Conservation (phyloP, 2,888 invertebrate genomes). For the Acanthosepion pharaonis region DNA sequence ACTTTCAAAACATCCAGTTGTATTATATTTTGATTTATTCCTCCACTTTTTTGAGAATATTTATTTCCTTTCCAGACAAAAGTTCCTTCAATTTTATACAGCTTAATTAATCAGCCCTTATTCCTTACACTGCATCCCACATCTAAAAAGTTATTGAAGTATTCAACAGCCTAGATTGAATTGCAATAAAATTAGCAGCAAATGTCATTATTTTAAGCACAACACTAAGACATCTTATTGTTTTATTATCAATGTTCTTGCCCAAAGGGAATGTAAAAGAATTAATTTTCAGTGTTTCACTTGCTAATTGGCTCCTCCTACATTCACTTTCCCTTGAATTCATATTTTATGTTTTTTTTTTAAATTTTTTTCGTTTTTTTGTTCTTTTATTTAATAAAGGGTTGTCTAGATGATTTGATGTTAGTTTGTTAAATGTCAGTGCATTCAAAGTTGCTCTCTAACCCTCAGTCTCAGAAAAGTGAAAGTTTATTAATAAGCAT, state of each 20-base stretch:
- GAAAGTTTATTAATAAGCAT: neutral
- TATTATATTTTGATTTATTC: neutral
- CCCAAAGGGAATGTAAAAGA: neutral
- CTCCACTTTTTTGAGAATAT: neutral
- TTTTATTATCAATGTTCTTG: neutral
- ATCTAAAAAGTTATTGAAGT: neutral
- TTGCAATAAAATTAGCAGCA: constrained; percentile 16
- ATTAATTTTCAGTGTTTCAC: neutral
- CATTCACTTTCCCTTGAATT: neutral
- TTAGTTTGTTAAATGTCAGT: neutral
- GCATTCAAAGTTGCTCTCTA: neutral
- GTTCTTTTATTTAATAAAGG: neutral
- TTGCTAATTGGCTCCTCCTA: constrained; percentile 33
- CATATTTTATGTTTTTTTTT: neutral
- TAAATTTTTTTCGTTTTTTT: neutral
- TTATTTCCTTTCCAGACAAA: neutral
- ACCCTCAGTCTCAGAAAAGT: neutral
- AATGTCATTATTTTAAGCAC: constrained; percentile 11
- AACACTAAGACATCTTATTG: constrained; percentile 33
- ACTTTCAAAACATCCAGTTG: neutral
- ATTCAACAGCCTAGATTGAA: constrained; percentile 33
- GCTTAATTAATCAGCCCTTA: constrained; percentile 7
- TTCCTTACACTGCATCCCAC: neutral
- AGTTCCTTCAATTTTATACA: neutral
- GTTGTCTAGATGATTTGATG: neutral